A percentile compares a stretch with the other conserved stretches of the same genome.
These are phyloP conservation scores for Gyrodactylus salaris DNA, from an alignment of 1,140 invertebrate genomes.

Conservation along the genomic window DNA sequence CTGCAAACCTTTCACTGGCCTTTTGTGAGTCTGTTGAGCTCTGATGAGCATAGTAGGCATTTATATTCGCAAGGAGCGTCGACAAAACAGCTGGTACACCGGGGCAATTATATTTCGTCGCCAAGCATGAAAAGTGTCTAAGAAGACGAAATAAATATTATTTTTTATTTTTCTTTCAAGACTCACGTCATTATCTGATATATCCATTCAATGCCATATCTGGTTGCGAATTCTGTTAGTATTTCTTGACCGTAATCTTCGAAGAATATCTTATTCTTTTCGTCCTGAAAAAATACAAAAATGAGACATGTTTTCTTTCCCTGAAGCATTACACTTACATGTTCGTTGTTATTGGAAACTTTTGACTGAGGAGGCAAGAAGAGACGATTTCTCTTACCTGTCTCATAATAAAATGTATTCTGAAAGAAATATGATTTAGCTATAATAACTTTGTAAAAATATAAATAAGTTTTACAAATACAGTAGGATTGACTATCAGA, in stretches of 20 bases:
- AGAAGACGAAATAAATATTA: constrained; percentile 13
- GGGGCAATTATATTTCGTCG: constrained; percentile 87
- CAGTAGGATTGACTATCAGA: too few species aligned
- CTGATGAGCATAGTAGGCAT: constrained; percentile 95
- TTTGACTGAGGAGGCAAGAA: not conserved
- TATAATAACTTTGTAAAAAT: too few species aligned
- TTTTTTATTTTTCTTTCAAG: not conserved
- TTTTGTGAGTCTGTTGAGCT: constrained; percentile 46
- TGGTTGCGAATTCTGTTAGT: constrained; percentile 96
- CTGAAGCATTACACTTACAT: not conserved
- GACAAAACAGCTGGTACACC: constrained; percentile 96
- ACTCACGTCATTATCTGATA: constrained; percentile 94
- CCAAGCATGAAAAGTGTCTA: constrained; percentile 91
- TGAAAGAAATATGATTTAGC: too few species aligned
- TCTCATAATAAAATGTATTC: not conserved
- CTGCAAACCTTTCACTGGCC: constrained; percentile 85
- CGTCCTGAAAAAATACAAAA: constrained; percentile 27
- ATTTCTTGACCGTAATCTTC: constrained; percentile 81
- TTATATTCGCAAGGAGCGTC: constrained; percentile 84
- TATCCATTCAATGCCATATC: constrained; percentile 95
- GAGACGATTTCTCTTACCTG: not conserved
- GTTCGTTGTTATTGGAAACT: not conserved
- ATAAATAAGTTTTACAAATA: too few species aligned
- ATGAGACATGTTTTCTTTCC: not conserved
- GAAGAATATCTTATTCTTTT: constrained; percentile 96